Percentiles rank a stretch among this genome's conserved stretches.
Conservation (phyloP, 1,140 invertebrate species). For the Pogonus chalceus region DNA sequence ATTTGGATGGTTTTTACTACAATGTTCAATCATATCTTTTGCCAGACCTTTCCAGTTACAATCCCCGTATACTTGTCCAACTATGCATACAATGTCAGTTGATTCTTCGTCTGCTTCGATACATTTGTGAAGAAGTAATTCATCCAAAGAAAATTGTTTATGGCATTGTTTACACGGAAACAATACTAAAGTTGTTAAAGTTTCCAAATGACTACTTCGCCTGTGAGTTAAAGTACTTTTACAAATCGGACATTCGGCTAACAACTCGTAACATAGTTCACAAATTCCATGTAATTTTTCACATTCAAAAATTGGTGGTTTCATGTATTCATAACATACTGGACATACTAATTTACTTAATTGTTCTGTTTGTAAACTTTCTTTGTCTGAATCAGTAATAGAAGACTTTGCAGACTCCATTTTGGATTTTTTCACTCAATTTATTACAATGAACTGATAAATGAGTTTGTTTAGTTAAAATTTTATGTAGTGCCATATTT, state of each 20-base stretch:
- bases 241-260: constrained; percentile 32
- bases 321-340: constrained; percentile 31
- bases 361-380: constrained; percentile 3
- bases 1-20: constrained; percentile 25
- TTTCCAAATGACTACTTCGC: constrained; percentile 32
- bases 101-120: constrained; percentile 35
- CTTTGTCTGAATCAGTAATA: background rate
- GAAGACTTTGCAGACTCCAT: background rate
- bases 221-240: constrained; percentile 28
- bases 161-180: constrained; percentile 29
- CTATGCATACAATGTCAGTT: constrained; percentile 33
- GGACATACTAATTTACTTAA: constrained; percentile 28
- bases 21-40: constrained; percentile 32
- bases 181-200: constrained; percentile 30
- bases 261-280: constrained; percentile 29
- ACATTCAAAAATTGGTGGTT: constrained; percentile 29
- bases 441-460: too few relatives aligned
- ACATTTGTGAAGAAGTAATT: constrained; percentile 28
- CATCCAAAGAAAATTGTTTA: constrained; percentile 27
- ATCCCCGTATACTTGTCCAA: constrained; percentile 33
- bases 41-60: constrained; percentile 31
- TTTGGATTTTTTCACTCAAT: background rate
- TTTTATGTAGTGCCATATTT: too few relatives aligned
- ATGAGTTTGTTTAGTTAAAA: background rate
- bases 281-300: constrained; percentile 32